Conservation (phyloP, 2,113 vertebrate species). For the human (Homo sapiens) region GRCh38 chr19:29731501-29732000, state of each 20-base stretch:
- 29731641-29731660: neutral
- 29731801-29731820: neutral
- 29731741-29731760: neutral
- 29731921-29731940: neutral
- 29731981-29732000: no score
- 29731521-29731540: neutral
- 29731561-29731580: neutral
- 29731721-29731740: neutral
- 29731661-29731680: neutral
- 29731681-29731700: no score
- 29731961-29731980: neutral
- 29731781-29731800: neutral
- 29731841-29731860: neutral
- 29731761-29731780: rapidly evolving
- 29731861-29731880: neutral
- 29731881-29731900: neutral
- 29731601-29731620: neutral
- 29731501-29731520: neutral
- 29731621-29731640: no score
- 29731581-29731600: neutral
- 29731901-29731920: neutral
- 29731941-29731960: neutral
- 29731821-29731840: neutral
- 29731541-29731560: neutral
- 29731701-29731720: no score